These are phyloP conservation scores for Anser cygnoides DNA, from an alignment of 2,113 vertebrate species.

Conservation along the genomic window DNA sequence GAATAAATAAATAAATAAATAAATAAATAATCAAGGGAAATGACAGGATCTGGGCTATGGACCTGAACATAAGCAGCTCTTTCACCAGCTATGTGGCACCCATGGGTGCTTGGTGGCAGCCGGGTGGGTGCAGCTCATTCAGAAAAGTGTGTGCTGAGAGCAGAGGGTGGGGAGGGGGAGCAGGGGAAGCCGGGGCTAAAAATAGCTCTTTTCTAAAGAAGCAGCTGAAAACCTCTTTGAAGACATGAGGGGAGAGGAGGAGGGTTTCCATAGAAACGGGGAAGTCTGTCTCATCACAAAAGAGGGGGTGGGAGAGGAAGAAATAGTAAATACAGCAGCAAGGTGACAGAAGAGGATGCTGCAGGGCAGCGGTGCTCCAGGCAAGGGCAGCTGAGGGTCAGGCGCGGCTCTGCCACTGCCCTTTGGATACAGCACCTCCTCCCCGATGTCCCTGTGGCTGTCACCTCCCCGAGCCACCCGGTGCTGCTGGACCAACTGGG, in stretches of 20 bases:
- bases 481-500: neutral
- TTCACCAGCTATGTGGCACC: rapidly evolving
- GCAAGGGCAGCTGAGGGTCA: neutral
- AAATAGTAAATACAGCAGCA: slow-evolving; percentile 57
- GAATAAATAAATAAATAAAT: neutral
- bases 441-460: neutral
- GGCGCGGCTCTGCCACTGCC: neutral
- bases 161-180: slow-evolving; percentile 24
- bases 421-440: neutral
- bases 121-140: neutral
- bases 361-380: neutral
- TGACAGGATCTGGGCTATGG: rapidly evolving
- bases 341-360: neutral
- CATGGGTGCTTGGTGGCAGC: neutral
- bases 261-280: slow-evolving; percentile 64
- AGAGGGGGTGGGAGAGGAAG: slow-evolving; percentile 44
- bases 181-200: slow-evolving; percentile 65
- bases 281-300: slow-evolving; percentile 66
- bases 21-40: neutral
- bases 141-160: neutral
- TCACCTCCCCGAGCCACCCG: neutral
- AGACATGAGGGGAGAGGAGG: slow-evolving; percentile 43
- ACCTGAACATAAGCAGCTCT: neutral
- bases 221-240: slow-evolving; percentile 55
- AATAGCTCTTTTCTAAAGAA: slow-evolving; percentile 54